A percentile compares a stretch with the other conserved stretches of the same genome.
Evolutionary conservation across 1,140 invertebrate species (phyloP).

Genomic region (Cotesia glomerata): DNA sequence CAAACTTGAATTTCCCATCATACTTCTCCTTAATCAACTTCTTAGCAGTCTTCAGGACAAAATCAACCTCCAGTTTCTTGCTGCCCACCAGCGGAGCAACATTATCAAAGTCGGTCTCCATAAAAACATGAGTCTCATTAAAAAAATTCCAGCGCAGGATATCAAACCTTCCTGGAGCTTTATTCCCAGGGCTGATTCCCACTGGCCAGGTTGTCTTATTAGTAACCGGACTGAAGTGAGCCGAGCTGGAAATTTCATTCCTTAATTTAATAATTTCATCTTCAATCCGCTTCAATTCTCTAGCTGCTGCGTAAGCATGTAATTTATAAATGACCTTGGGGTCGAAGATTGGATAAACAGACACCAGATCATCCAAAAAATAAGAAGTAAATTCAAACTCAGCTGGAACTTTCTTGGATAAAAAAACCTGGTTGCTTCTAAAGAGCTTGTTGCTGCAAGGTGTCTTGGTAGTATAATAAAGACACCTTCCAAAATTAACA

Average conservation of each 20-base stretch:
- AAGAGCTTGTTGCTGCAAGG: slow-evolving; percentile 64
- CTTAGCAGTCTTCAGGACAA: slow-evolving; percentile 68
- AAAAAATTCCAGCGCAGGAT: slow-evolving; percentile 84
- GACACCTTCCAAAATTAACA: slow-evolving; percentile 83
- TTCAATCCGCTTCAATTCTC: slow-evolving; percentile 62
- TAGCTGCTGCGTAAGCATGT: slow-evolving; percentile 72
- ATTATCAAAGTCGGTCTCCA: slow-evolving; percentile 73
- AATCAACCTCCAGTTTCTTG: slow-evolving; percentile 71
- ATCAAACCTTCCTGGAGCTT: slow-evolving; percentile 81
- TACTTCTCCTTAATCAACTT: slow-evolving; percentile 67
- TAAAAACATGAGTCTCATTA: slow-evolving; percentile 80
- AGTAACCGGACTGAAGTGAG: slow-evolving; percentile 41
- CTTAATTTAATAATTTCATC: slow-evolving; percentile 61
- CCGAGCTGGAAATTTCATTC: slow-evolving; percentile 53
- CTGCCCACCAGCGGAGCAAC: slow-evolving; percentile 66
- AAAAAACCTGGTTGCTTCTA: slow-evolving; percentile 60
- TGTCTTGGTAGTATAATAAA: slow-evolving; percentile 72
- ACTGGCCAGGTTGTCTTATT: slow-evolving; percentile 76
- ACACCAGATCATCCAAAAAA: slow-evolving; percentile 67
- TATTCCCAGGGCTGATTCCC: slow-evolving; percentile 74
- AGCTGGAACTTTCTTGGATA: slow-evolving; percentile 62
- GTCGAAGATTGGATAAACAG: slow-evolving; percentile 71
- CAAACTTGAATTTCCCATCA: slow-evolving; percentile 64
- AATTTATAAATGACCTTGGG: slow-evolving; percentile 72
- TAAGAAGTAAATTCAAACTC: slow-evolving; percentile 65